Percentiles rank a stretch among this genome's conserved stretches.
These are phyloP conservation scores for Esox niger DNA, from an alignment of 2,113 vertebrate genomes.

Conservation along the genomic window DNA sequence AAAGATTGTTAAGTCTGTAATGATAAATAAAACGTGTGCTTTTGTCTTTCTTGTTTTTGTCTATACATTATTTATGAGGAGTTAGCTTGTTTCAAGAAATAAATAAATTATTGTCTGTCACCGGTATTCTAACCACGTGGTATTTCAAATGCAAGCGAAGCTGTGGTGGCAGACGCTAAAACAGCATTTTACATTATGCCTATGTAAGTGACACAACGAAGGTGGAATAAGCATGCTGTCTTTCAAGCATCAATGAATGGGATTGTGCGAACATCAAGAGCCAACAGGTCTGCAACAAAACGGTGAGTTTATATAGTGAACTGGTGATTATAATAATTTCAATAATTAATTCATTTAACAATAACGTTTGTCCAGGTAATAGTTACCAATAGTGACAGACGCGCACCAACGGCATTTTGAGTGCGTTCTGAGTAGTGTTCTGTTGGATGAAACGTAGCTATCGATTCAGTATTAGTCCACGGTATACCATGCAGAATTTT, in stretches of 20 bases:
- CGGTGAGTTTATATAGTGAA: not conserved
- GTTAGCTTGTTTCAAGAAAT: not conserved
- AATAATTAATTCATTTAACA: not conserved
- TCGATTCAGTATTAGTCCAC: no score
- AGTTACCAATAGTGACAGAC: not conserved
- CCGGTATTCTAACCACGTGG: not conserved
- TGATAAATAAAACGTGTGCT: no score
- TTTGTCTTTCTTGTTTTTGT: not conserved
- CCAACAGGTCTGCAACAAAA: not conserved
- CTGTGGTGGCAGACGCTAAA: not conserved
- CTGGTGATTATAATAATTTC: not conserved
- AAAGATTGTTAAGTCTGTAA: no score
- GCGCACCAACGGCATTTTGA: no score
- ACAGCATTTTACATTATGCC: not conserved
- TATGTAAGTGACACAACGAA: not conserved
- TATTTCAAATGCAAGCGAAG: no score
- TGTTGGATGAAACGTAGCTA: no score
- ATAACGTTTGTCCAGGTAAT: not conserved
- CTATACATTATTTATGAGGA: not conserved
- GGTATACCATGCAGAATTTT: no score
- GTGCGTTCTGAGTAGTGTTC: no score
- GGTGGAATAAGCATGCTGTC: not conserved
- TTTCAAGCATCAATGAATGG: not conserved
- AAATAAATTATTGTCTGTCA: conserved; percentile 2
- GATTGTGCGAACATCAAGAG: not conserved